Base-by-base conservation (phyloP, 1,140 invertebrate species). In the Hylaeus volcanicus region DNA sequence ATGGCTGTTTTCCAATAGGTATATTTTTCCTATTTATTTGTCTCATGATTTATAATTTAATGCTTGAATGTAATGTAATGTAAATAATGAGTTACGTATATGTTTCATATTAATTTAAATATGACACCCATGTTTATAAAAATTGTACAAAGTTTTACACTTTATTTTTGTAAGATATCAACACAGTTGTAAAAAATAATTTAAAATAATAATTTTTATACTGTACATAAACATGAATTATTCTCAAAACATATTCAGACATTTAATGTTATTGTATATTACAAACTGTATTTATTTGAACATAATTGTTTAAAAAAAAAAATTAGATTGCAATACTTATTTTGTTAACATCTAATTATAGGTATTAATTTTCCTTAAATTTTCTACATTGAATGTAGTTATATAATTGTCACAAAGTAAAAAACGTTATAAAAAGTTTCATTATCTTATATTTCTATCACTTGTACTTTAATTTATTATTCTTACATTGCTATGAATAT, bases 141-240 rank as follows among this genome's bases (percentile, higher is more conserved):
- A 56, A 60, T 15, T 75, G 41, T 75, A 69, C 56, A 81, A 74
- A 70, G 53, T 80, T 51, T 73, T 45, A 61, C 56, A 61, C 71
- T 66, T 78, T 77, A 69, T 73, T 84, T 70, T 84, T 68, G 51
- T 73, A 83, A 56, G 14, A 63, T 82, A 53, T 56, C 2, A 53
- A 71, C 8, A 60, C 14, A 58, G 65, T 60, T 70, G 76, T 84
- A 84, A 85, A 79, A 85, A 65, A 26, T 56, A 79, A 39, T 70
- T 69, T 71, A 58, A 26, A 64, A 77, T 56, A 76, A 56, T 64
- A 83, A 45, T 68, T 81, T 77, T 86, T 81, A 77, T 66, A 79
- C 11, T 84, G 61, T 78, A 79, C 64, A 85, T 82, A 71, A 71
- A 79, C 53, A 74, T 55, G 63, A 61, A 74, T 53, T 64, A 79